phyloP scores from a whole-genome alignment of 2,888 invertebrate genomes.

The Sarcophaga carnaria region DNA sequence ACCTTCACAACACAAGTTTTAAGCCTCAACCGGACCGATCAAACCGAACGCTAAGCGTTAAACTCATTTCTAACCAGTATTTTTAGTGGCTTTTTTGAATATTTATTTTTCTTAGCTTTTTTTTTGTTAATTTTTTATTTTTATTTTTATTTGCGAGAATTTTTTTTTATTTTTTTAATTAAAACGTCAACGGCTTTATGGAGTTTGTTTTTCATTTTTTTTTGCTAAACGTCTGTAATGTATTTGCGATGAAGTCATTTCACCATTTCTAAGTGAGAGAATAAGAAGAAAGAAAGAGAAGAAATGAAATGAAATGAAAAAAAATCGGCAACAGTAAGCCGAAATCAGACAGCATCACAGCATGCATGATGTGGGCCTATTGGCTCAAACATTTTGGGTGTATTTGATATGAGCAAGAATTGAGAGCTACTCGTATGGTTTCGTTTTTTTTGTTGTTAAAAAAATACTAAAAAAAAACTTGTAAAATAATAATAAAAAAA shows the following conservation, averaged over 20 bases:
- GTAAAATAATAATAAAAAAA: conserved; percentile 4
- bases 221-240: not conserved
- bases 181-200: conserved; percentile 24
- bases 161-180: not conserved
- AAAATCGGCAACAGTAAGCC: conserved; percentile 29
- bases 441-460: not conserved
- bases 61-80: conserved; percentile 2
- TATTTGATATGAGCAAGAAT: too few species aligned
- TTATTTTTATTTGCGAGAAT: not conserved
- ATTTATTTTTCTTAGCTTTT: not conserved
- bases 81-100: not conserved
- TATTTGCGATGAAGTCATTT: conserved; percentile 48
- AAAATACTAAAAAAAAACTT: not conserved
- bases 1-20: too few species aligned
- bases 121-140: not conserved
- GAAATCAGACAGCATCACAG: conserved; percentile 17
- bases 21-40: too few species aligned
- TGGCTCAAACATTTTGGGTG: not conserved
- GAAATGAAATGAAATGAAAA: not conserved
- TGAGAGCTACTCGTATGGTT: not conserved
- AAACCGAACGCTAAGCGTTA: too few species aligned
- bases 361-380: not conserved
- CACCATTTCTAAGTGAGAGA: not conserved
- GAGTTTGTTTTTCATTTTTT: not conserved
- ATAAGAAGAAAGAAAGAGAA: not conserved